Evolutionary conservation across 2,113 vertebrate genomes (phyloP), one percentile per base, ranked within the genome.

Genomic region (Notothenia coriiceps): DNA sequence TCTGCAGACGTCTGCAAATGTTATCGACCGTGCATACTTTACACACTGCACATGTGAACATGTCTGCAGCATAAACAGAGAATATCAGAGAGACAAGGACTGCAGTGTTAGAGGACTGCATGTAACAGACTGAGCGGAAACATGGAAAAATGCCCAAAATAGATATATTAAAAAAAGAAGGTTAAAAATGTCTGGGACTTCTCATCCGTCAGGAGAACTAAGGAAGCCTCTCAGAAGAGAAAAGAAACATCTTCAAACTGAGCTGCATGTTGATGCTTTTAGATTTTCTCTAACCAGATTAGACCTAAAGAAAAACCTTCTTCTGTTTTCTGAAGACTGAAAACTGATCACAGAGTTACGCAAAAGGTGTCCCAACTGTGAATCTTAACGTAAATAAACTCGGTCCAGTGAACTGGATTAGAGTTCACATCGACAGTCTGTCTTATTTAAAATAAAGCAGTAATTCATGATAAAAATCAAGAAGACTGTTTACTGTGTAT

Each of bases 301-400:
- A 65, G 20, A 10, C 13, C 0, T n/a, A 40, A 25, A 63, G 44
- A 3, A 62, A 62, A 25, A 14, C 13, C 12, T n/a, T 61, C 11
- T 7, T 4, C 15, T 25, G 33, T 70, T 52, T 64, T 43, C 15
- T 2, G 9, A 9, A 43, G 55, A 57, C 40, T 62, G 40, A 76
- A 44, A 69, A 22, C n/a, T 47, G 44, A 65, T 79, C 15, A 10
- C 11, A 56, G 52, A 69, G 11, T 6, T 2, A 49, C 1, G 2
- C 50, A 17, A 40, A 47, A 79, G 62, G 35, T 29, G 29, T 57
- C 75, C 57, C 73, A 64, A 83, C 79, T 79, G 74, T 66, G 67
- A 83, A 70, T 64, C 67, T 70, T 56, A 73, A 66, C 52, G 8
- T 17, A 87, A 84, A 87, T 70, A 80, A 91, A 76, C 84, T 51